Evolutionary conservation across 2,797 vertebrate species (phyloP).

Genomic region (Sternarchorhynchus goeldii): DNA sequence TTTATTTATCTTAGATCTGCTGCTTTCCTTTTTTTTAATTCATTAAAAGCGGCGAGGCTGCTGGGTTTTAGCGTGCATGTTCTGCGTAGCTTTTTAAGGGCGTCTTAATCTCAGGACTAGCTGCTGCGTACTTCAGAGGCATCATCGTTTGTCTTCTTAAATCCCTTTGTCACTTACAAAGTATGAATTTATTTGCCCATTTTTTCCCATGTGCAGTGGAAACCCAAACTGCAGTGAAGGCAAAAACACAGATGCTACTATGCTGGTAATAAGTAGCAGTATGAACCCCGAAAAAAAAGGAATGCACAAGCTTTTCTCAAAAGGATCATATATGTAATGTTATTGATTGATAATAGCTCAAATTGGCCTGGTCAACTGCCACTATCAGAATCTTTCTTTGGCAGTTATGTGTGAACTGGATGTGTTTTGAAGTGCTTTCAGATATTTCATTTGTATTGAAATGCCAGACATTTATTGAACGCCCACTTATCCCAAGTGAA

Average conservation of each 20-base stretch:
- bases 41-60: conserved; percentile 83
- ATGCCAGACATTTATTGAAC: conserved; percentile 76
- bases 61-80: conserved; percentile 76
- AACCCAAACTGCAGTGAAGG: background rate
- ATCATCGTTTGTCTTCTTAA: conserved; percentile 78
- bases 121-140: conserved; percentile 71
- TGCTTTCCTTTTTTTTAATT: conserved; percentile 68
- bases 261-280: background rate
- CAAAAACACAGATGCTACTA: background rate
- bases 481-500: conserved; percentile 76
- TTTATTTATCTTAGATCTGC: conserved; percentile 86
- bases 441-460: conserved; percentile 72
- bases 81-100: conserved; percentile 88
- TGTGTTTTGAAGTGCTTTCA: conserved; percentile 68
- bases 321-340: background rate
- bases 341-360: conserved; percentile 1
- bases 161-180: conserved; percentile 70
- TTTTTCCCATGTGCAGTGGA: background rate
- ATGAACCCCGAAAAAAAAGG: background rate
- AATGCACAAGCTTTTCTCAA: background rate
- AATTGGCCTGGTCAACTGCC: conserved; percentile 26
- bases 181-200: conserved; percentile 33
- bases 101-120: conserved; percentile 81
- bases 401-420: conserved; percentile 57
- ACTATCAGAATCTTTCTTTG: conserved; percentile 46